Base-by-base conservation (phyloP, 2,888 invertebrate genomes). In the Melipona bicolor region DNA sequence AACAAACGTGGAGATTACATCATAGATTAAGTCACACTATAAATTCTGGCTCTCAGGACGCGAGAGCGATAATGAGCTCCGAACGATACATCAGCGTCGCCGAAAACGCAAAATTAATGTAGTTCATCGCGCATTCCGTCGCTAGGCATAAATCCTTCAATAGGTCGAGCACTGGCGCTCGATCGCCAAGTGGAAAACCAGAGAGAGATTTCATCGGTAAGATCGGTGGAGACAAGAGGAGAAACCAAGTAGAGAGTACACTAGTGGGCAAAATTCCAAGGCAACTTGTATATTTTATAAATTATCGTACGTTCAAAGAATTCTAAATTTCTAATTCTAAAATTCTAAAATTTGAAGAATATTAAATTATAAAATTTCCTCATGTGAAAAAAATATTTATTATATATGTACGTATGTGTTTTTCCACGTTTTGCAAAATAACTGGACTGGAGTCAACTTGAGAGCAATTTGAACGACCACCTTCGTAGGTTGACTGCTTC, bases 31-130 rank as follows among this genome's bases (percentile, higher is more conserved):
- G 87, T 82, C 83, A 81, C 88, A 81, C 87, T 87, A 89, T 89
- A 89, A 89, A 89, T 89, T 84, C 80, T 81, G 71, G 19, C 67
- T 5, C 52, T 15, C 77, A 75, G 79, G 89, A 88, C 88, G 78
- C 81, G 84, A 77, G 87, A 79, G 88, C 84, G 89, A 88, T 89
- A 89, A 89, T 89, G 89, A 89, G 89, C 89, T 79, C 64, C 84
- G 80, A 70, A 76, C 89, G 89, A 85, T 86, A 85, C 82, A 85
- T 89, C 87, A 89, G 85, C 83, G 86, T 89, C 85, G 84, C 89
- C 89, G 81, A 89, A 89, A 89, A 88, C 84, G 87, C 83, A 81
- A 85, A 88, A 89, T 89, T 89, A 89, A 89, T 89, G 89, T 81
- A 89, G 89, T 88, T 82, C 85, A 87, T 88, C 83, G 83, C 59